Evolutionary conservation across 1,140 invertebrate genomes (phyloP), one percentile per base, ranked within the genome.

Genomic region (Neuroterus valhalla): DNA sequence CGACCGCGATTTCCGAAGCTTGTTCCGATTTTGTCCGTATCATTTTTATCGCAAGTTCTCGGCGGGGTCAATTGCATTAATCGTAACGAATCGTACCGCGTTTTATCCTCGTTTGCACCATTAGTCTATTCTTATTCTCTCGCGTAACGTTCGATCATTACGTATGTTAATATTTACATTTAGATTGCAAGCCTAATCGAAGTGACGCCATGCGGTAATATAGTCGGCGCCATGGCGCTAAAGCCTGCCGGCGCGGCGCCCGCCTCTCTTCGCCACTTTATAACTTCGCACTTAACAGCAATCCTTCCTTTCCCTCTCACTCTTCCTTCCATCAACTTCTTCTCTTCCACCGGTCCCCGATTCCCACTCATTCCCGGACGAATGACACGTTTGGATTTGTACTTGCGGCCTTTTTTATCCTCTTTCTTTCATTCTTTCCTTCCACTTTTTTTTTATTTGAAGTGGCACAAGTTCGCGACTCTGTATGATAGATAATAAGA

Each of bases 81-180:
- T 62, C 23, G 23, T 1, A 23, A 2, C 11, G 11, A 62, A 62
- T 62, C 21, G 21, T 62, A 23, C 55, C 31, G 55, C 23, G 8
- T 62, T 31, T 66, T n/a, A 50, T 50, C 62, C 26, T 67, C 45
- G 42, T 50, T 70, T 50, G 48, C 70, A 71, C 62, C 44, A 67
- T 73, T 71, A 52, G 69, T 80, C 78, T 81, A 81, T 82, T 82
- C 78, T 80, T 74, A 80, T 82, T 79, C 74, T 38, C 78, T 67
- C 62, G 50, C 71, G 52, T 74, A 81, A 79, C 82, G 81, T 78
- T 78, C 77, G 81, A 85, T 87, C 86, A 86, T 88, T 87, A 87
- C 84, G 82, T 85, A 88, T 86, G 85, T 86, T 86, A 88, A 88
- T 88, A 88, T 88, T 88, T 88, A 88, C 87, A 86, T 88, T 88